phyloP scores from a whole-genome alignment of 2,797 vertebrate species.

The Hyperoplus immaculatus region DNA sequence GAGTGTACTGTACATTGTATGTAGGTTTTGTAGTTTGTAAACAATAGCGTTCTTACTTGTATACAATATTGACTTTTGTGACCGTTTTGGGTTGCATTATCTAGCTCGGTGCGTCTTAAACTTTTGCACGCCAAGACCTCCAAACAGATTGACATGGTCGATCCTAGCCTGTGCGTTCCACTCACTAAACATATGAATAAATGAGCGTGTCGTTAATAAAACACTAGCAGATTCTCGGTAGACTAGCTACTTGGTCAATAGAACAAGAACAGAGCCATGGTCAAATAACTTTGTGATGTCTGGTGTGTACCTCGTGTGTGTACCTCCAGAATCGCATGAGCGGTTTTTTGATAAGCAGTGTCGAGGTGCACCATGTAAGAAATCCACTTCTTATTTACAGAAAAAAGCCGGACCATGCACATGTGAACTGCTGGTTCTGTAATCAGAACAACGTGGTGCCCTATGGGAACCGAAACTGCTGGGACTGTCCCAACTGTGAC shows the following conservation, averaged over 20 bases:
- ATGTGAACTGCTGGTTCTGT: constrained; percentile 99
- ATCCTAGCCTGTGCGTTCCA: neutral
- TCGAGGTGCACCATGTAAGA: neutral
- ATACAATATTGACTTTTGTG: fast-evolving
- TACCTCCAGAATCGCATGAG: neutral
- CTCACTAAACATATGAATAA: no score
- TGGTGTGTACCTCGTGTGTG: neutral
- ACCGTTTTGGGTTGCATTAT: neutral
- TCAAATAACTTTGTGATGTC: neutral
- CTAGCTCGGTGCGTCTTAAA: neutral
- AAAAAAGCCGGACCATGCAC: constrained; percentile 90
- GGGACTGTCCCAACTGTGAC: constrained; percentile 98
- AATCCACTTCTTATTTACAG: constrained; percentile 73
- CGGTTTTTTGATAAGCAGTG: neutral
- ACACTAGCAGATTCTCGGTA: no score
- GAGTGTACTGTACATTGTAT: neutral
- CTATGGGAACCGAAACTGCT: constrained; percentile 97
- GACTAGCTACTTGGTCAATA: no score
- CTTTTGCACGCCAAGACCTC: neutral
- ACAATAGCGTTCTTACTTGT: neutral
- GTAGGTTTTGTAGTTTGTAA: fast-evolving
- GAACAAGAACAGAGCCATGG: no score
- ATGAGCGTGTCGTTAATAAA: no score
- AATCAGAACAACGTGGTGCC: constrained; percentile 93
- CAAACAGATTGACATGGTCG: no score